These are phyloP conservation scores for Thereva unica DNA, from an alignment of 2,888 invertebrate species.

Conservation along the genomic window DNA sequence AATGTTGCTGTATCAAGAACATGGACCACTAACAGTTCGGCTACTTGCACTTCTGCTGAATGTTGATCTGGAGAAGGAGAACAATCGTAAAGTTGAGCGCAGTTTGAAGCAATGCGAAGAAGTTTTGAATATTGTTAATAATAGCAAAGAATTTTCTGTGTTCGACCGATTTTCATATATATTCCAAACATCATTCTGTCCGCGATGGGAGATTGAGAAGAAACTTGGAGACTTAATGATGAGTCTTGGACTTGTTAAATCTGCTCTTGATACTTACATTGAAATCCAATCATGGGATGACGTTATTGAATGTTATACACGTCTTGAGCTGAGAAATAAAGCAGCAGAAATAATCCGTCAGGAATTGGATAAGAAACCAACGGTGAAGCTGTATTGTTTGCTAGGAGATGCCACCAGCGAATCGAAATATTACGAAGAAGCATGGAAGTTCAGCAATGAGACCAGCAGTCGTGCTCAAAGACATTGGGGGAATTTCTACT, in stretches of 20 bases:
- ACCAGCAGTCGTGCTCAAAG: constrained; percentile 84
- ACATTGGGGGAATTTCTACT: constrained; percentile 84
- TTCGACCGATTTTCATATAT: constrained; percentile 63
- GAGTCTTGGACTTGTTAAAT: constrained; percentile 80
- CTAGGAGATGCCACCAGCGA: constrained; percentile 89
- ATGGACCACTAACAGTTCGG: constrained; percentile 76
- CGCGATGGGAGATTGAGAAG: constrained; percentile 77
- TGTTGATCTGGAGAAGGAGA: constrained; percentile 75
- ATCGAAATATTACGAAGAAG: constrained; percentile 78
- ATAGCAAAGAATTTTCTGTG: constrained; percentile 46
- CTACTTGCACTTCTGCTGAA: constrained; percentile 74
- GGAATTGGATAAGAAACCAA: constrained; percentile 76
- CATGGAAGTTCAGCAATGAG: constrained; percentile 85
- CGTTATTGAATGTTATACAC: constrained; percentile 87
- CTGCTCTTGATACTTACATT: constrained; percentile 78
- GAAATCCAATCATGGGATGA: constrained; percentile 87
- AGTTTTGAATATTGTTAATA: constrained; percentile 65
- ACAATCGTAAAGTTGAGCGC: constrained; percentile 83
- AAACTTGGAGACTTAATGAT: constrained; percentile 78
- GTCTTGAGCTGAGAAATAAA: constrained; percentile 82
- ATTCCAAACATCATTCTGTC: constrained; percentile 73
- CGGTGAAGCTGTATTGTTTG: constrained; percentile 85
- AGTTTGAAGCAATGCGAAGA: constrained; percentile 86
- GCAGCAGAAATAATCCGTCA: constrained; percentile 87
- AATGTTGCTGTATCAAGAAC: constrained; percentile 66